Evolutionary conservation across 2,113 vertebrate genomes (phyloP), one percentile per base, ranked within the genome.

Genomic region (Microcebus tavaratra): DNA sequence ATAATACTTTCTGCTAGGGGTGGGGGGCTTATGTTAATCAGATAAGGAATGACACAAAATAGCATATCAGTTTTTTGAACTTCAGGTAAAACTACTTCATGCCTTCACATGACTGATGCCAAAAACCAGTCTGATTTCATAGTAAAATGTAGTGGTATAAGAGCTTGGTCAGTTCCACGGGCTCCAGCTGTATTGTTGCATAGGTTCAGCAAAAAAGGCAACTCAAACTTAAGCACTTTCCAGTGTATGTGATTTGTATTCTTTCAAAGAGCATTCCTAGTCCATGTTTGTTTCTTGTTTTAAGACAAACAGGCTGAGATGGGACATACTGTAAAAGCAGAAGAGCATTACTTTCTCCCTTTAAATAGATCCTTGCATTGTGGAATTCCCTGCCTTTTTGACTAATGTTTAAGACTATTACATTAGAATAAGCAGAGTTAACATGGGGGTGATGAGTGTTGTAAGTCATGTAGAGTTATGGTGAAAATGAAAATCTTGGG

Each of bases 401-500:
- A 65, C 27, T 81, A 21, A 3, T 48, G 59, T 55, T 67, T 95
- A 95, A 93, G 82, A 78, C 68, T 59, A 42, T 76, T 95, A 86
- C 89, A 87, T 6, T 84, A 84, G 86, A 95, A 76, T 92, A 93
- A 90, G 27, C 65, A 83, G 45, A 9, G 5, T 18, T 50, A 18
- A 45, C 57, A n/a, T 57, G 25, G 79, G 20, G 79, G 23, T 42
- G 20, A 53, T 17, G 34, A 59, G 13, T 98, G 87, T 92, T 96
- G 88, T 97, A 95, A 94, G 55, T 98, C 93, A 95, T 95, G 48
- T 78, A 36, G 92, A 97, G 95, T 98, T 97, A 97, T 42, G 91
- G 86, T 97, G 94, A 97, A 97, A 98, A 98, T 98, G 92, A 98
- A 98, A 98, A 98, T 89, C 93, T 93, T 55, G 72, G 76, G 31